Evolutionary conservation across 1,140 invertebrate genomes (phyloP), one percentile per base, ranked within the genome.

Genomic region (Drepana arcuata): DNA sequence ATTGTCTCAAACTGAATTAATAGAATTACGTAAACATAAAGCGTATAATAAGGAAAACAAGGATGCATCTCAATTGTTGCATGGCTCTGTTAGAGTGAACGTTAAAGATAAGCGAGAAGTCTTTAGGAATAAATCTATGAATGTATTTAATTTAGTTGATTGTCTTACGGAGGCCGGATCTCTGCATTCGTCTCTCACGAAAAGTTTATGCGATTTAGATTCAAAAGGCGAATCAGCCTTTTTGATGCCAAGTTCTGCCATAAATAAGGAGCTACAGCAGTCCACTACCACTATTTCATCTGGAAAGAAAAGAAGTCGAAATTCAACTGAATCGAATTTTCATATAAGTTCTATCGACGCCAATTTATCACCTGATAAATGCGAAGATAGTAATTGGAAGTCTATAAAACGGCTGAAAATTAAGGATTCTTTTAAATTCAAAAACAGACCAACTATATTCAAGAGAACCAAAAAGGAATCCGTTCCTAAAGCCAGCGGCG

Each of bases 351-450:
- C 53, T 12, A 40, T 78, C 15, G 70, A 78, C 39, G 60, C 57
- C 7, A 70, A 71, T 47, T 49, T 69, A 30, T 81, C 75, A 6
- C 71, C 70, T 3, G 79, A 82, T 37, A 77, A 77, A 48, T 58
- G 69, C 3, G 78, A 83, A 48, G 77, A 83, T 14, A 72, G 66
- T 14, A 68, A 82, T 37, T 84, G 81, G 79, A 84, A 83, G 55
- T 83, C 83, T 9, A 84, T 84, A 14, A 84, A 84, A 63, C 68
- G 79, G 44, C 48, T 84, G 16, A 84, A 84, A 58, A 81, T 84
- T 21, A 84, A 84, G 50, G 81, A 84, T 49, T 84, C 83, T 0
- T 84, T 84, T 48, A 81, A 82, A 41, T 84, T 84, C 44, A 84
- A 84, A 51, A 83, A 68, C 41, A 69, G 68, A 49, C 80, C 82